phyloP scores from a whole-genome alignment of 2,113 vertebrate species.

The Dasyurus viverrinus region DNA sequence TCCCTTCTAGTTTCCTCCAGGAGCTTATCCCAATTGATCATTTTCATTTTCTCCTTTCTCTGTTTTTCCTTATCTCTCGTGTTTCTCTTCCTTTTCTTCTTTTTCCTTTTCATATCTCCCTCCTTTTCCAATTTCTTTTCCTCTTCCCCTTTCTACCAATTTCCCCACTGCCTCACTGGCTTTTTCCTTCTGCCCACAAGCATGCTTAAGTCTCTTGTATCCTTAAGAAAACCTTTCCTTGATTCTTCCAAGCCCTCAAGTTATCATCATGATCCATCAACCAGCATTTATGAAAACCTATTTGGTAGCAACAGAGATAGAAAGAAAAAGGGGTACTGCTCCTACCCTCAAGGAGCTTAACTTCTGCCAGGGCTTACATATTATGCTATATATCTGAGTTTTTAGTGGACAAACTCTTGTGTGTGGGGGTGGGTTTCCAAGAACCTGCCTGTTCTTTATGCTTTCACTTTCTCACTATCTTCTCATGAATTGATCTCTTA shows the following conservation, averaged over 20 bases:
- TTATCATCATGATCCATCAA: background rate
- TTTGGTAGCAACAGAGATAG: background rate
- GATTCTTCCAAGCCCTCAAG: background rate
- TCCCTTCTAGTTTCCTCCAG: background rate
- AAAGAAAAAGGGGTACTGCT: background rate
- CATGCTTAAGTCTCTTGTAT: background rate
- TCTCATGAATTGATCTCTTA: background rate
- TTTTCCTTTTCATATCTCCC: background rate
- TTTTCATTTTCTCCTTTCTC: background rate
- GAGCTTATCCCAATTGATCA: background rate
- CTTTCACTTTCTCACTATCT: background rate
- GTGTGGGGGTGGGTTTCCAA: too few species aligned
- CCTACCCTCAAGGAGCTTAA: background rate
- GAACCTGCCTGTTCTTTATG: background rate
- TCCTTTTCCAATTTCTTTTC: background rate
- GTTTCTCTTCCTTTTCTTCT: background rate
- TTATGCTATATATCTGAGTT: background rate
- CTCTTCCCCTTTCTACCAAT: background rate
- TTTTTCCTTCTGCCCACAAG: background rate
- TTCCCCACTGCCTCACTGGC: too few species aligned
- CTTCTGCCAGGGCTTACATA: background rate
- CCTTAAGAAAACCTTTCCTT: background rate
- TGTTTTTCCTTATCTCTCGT: background rate
- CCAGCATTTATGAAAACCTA: background rate
- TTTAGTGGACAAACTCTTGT: background rate